Evolutionary conservation across 2,888 invertebrate genomes (phyloP).

Genomic region (Luperina testacea): DNA sequence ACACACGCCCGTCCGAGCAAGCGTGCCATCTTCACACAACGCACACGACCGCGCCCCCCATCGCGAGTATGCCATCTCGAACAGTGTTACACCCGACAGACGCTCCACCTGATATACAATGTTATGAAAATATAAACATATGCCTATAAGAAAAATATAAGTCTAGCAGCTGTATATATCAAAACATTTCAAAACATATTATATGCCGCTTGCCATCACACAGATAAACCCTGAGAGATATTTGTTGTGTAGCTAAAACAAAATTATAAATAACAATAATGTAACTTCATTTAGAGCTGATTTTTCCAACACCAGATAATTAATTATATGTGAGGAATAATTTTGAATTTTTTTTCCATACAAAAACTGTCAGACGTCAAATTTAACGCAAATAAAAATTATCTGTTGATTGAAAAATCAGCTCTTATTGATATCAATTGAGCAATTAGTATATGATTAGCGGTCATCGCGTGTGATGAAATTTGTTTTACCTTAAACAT

Average conservation of each 20-base stretch:
- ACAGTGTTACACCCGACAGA: constrained; percentile 97
- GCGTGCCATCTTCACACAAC: constrained; percentile 96
- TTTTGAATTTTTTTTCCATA: no score
- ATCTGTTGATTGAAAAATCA: no score
- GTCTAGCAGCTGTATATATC: neutral
- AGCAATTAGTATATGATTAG: no score
- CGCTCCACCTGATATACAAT: constrained; percentile 91
- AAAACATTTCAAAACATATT: neutral
- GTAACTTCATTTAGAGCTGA: no score
- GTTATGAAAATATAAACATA: neutral
- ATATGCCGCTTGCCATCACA: neutral
- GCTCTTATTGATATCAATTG: no score
- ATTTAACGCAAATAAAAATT: no score
- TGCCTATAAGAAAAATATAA: neutral
- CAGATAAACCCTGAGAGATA: neutral
- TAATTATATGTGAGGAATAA: no score
- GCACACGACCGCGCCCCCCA: constrained; percentile 98
- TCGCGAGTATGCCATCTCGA: constrained; percentile 99
- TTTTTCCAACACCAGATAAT: no score
- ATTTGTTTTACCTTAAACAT: neutral
- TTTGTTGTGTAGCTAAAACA: neutral
- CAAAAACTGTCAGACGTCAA: no score
- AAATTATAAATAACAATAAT: neutral
- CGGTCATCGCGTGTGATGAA: no score
- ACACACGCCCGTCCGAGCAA: constrained; percentile 97